Evolutionary conservation across 2,888 invertebrate species (phyloP), one percentile per base, ranked within the genome.

Genomic region (Ischnura elegans): DNA sequence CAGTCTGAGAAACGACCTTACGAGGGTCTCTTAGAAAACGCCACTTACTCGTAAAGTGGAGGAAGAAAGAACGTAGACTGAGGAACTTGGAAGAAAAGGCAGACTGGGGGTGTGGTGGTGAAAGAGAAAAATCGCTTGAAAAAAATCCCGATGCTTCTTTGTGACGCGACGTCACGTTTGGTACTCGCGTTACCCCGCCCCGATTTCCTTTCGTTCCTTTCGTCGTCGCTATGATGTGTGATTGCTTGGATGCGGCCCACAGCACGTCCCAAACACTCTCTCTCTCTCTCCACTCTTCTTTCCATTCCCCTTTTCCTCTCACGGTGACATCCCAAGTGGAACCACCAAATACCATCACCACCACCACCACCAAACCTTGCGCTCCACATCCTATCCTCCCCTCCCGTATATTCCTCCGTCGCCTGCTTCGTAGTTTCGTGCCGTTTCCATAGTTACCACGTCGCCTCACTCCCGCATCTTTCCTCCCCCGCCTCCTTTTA

Each of bases 391-490:
- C 61, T n/a, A 2, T 13, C 16, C 76, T 36, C 76, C n/a, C 3
- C n/a, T 4, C 36, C 61, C 6, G 0, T 61, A 2, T 13, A 29
- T 76, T 16, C 36, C 51, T 36, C 76, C 76, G 25, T 13, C 13
- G 51, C 36, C 36, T 36, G 1, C 76, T 16, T 25, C 36, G n/a
- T 36, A 36, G 76, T 76, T 76, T 16, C 76, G 76, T 76, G 76
- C 76, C 76, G 76, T 76, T 76, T 76, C 76, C 76, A 76, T 76
- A 36, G 76, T 76, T 2, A 76, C 76, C 36, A 76, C 36, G 25
- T 76, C 29, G 36, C 76, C 76, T 25, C 76, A 10, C 36, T n/a
- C 76, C 16, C 76, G 3, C 21, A 61, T 25, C 61, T n/a, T 25
- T 10, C 51, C 47, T 13, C 47, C 6, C 13, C 47, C 13, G 4